Base-by-base conservation (phyloP, 2,888 invertebrate genomes). In the Elegia similella region DNA sequence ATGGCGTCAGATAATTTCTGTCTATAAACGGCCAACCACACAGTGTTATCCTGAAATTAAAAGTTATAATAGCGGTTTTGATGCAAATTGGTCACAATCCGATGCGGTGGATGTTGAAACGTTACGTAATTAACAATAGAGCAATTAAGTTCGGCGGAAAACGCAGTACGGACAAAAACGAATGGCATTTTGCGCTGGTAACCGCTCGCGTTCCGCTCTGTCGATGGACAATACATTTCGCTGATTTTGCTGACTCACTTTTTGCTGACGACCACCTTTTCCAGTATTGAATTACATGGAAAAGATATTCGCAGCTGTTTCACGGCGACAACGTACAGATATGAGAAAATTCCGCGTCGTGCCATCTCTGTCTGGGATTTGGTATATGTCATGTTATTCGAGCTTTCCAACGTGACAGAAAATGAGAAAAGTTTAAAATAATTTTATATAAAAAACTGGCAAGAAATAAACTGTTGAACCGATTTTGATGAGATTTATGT, bases 61-160 rank as follows among this genome's bases (percentile, higher is more conserved):
- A 75, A 80, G 70, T 75, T 75, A 78, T 75, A 76, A 78, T 74
- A 73, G 72, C 69, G 69, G 75, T 77, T 80, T 80, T 73, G 75
- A 78, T 73, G 71, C 67, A 76, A 78, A 78, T 80, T 77, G 78
- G 78, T 76, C 78, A 80, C 76, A 77, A 76, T 77, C 70, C 72
- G 70, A 67, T 82, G 84, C 68, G 82, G 84, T 76, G 69, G 72
- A 82, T 75, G 80, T 76, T 85, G 86, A 86, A 88, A 86, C 83
- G 88, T 88, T 83, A 84, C 84, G 84, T 87, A 90, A 91, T 89
- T 89, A 90, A 90, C 90, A 91, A 91, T 90, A 86, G 88, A 85
- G 85, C 88, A 91, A 91, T 90, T 91, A 90, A 89, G 83, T 84
- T 83, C 76, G 73, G 77, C 73, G 75, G 76, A 71, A 75, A 75